Conservation (phyloP, 2,797 vertebrate species). For the Pteropus rufus region DNA sequence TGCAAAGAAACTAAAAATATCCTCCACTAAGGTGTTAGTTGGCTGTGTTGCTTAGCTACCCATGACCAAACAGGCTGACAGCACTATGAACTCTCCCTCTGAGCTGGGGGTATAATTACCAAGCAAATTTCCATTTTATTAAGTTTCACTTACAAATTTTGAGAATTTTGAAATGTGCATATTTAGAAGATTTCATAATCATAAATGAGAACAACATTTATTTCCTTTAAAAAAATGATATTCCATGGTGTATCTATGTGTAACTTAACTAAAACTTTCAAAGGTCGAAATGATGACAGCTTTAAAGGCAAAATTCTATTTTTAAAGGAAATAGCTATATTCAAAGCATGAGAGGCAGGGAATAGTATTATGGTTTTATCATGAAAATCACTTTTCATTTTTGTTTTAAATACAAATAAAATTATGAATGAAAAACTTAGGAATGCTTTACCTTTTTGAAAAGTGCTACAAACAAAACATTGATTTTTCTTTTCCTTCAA, state of each 20-base stretch:
- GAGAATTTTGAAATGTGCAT: conserved; percentile 57
- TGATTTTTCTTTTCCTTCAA: conserved; percentile 29
- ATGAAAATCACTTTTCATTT: conserved; percentile 16
- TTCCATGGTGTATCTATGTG: not conserved
- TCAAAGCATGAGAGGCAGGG: not conserved
- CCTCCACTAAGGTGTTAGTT: conserved; percentile 58
- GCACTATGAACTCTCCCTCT: conserved; percentile 56
- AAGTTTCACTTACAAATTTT: conserved; percentile 55
- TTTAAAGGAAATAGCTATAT: conserved; percentile 11
- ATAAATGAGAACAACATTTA: conserved; percentile 32
- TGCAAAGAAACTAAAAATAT: conserved; percentile 66
- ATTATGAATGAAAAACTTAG: not conserved
- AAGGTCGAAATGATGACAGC: not conserved
- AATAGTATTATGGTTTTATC: not conserved
- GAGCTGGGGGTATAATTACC: conserved; percentile 64
- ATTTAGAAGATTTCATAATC: conserved; percentile 32
- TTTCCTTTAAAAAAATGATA: not conserved
- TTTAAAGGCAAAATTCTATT: conserved; percentile 13
- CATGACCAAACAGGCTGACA: conserved; percentile 67
- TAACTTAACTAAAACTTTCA: conserved; percentile 7
- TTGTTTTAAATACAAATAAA: conserved; percentile 41
- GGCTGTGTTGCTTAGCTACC: conserved; percentile 71
- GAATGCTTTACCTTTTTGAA: conserved; percentile 26
- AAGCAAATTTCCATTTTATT: conserved; percentile 72
- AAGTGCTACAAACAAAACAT: not conserved